Percentiles rank a stretch among this genome's conserved stretches.
Evolutionary conservation across 2,888 invertebrate genomes (phyloP).

Genomic region (Operophtera brumata): DNA sequence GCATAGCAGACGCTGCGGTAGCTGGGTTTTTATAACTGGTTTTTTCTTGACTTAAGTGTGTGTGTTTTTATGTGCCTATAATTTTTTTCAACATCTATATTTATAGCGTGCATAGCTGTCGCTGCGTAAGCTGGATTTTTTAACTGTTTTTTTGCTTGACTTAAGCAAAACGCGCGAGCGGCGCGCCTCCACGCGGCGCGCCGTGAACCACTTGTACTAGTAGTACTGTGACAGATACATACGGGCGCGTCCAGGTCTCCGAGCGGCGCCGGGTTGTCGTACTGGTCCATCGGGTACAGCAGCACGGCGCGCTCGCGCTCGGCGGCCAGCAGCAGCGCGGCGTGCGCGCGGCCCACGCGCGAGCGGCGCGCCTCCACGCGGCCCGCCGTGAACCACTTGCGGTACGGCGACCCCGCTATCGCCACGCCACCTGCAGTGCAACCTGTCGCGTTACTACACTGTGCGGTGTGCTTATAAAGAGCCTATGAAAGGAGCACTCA

Average conservation of each 20-base stretch:
- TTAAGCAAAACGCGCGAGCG: constrained; percentile 93
- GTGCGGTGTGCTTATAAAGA: not conserved
- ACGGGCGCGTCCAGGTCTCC: constrained; percentile 32
- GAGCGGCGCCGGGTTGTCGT: constrained; percentile 84
- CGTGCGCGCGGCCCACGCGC: constrained; percentile 83
- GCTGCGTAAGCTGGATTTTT: too few relatives aligned
- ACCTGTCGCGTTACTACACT: not conserved
- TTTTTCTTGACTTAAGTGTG: too few relatives aligned
- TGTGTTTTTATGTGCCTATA: too few relatives aligned
- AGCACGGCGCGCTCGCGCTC: constrained; percentile 87
- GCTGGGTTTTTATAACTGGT: too few relatives aligned
- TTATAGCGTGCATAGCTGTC: too few relatives aligned
- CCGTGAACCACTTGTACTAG: constrained; percentile 89
- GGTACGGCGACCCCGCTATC: constrained; percentile 92
- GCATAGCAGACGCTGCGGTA: too few relatives aligned
- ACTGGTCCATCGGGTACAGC: constrained; percentile 95
- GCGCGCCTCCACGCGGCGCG: constrained; percentile 91
- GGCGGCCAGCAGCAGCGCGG: constrained; percentile 88
- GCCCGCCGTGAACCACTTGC: constrained; percentile 90
- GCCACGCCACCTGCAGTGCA: constrained; percentile 82
- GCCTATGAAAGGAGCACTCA: too few relatives aligned
- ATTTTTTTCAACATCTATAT: too few relatives aligned
- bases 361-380: constrained; percentile 91
- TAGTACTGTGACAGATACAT: too few relatives aligned
- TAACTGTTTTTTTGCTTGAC: too few relatives aligned